Evolutionary conservation across 1,140 invertebrate species (phyloP).

Genomic region (Dolichoris vasculosae): DNA sequence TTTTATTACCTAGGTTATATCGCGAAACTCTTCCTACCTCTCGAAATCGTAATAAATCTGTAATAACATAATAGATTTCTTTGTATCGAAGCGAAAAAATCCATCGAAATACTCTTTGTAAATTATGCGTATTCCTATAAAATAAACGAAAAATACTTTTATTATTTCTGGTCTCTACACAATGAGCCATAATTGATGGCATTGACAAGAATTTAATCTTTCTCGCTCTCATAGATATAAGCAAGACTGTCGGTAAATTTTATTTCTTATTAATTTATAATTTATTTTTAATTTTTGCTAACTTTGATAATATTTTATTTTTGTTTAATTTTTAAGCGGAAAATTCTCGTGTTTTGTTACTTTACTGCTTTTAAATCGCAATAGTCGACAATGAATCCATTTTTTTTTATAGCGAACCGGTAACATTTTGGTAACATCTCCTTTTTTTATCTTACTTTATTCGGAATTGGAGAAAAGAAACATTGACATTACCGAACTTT

Average conservation of each 20-base stretch:
- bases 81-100: too few species aligned
- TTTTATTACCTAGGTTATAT: too few species aligned
- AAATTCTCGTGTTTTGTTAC: not conserved
- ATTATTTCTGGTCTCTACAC: not conserved
- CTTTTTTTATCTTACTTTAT: not conserved
- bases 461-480: not conserved
- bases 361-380: not conserved
- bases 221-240: not conserved
- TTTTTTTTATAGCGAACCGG: not conserved
- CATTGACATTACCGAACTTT: conserved; percentile 17
- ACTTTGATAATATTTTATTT: not conserved
- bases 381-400: not conserved
- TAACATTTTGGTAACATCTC: conserved; percentile 1
- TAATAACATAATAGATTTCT: too few species aligned
- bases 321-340: not conserved
- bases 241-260: not conserved
- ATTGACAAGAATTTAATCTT: not conserved
- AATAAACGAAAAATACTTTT: not conserved
- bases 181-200: not conserved
- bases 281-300: not conserved
- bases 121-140: too few species aligned
- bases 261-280: not conserved
- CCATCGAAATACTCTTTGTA: too few species aligned
- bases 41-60: too few species aligned
- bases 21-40: too few species aligned